Conservation (phyloP, 2,113 vertebrate genomes). For the Leucopternis melanops region DNA sequence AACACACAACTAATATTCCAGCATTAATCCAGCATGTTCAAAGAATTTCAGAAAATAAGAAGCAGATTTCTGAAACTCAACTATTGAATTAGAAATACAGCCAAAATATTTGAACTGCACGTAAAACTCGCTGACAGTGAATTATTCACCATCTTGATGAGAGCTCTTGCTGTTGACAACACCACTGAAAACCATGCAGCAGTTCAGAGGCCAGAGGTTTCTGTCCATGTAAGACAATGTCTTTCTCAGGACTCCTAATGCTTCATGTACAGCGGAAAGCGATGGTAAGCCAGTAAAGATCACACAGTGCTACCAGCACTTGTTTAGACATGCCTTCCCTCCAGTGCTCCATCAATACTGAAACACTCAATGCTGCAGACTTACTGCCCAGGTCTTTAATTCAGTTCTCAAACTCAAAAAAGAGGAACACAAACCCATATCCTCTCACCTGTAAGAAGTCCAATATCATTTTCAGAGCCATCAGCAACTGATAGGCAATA, state of each 20-base stretch:
- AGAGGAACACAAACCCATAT: neutral
- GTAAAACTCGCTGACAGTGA: neutral
- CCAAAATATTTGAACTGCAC: neutral
- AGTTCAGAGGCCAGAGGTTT: neutral
- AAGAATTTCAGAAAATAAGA: neutral
- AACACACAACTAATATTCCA: neutral
- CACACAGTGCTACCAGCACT: neutral
- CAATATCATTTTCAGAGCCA: neutral
- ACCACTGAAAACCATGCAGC: neutral
- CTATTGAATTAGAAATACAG: neutral
- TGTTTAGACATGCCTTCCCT: neutral
- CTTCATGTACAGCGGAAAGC: neutral
- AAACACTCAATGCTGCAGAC: accelerated
- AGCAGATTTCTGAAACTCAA: neutral
- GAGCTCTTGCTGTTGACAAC: neutral
- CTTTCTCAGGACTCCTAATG: neutral
- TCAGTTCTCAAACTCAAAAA: neutral
- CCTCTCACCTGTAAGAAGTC: neutral
- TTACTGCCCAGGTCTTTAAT: neutral
- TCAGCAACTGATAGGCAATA: neutral
- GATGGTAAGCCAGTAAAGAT: neutral
- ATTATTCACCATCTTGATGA: neutral
- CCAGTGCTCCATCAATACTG: neutral
- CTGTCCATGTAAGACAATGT: neutral
- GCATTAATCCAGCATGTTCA: neutral